These are phyloP conservation scores for Charaxes varanes DNA, from an alignment of 1,140 invertebrate species.

Conservation along the genomic window DNA sequence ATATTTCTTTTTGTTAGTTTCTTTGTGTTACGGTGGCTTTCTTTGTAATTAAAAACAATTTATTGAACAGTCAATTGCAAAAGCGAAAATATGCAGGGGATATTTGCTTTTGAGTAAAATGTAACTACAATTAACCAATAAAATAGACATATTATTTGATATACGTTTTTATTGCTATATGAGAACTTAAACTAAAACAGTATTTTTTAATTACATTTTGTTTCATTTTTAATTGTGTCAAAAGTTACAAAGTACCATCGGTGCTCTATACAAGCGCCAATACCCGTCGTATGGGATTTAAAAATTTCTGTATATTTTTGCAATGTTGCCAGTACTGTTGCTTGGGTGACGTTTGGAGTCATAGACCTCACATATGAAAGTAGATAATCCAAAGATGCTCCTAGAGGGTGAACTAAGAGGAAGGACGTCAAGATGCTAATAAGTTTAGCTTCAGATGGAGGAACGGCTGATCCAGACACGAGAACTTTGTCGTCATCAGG, in stretches of 20 bases:
- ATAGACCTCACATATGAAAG: constrained; percentile 47
- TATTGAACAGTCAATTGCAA: no score
- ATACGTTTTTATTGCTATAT: no score
- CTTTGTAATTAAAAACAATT: no score
- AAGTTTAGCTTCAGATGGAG: constrained; percentile 43
- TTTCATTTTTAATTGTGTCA: constrained; percentile 32
- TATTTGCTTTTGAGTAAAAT: no score
- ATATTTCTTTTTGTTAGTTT: no score
- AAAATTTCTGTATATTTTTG: constrained; percentile 46
- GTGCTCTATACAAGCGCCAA: constrained; percentile 38
- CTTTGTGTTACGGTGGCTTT: no score
- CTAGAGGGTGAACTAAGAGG: constrained; percentile 49
- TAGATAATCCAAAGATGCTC: constrained; percentile 42
- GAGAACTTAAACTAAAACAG: no score
- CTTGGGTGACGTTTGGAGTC: constrained; percentile 31
- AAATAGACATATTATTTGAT: no score
- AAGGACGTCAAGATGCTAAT: constrained; percentile 51
- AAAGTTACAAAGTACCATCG: constrained; percentile 44
- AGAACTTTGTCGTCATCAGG: constrained; percentile 20
- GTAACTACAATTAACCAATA: no score
- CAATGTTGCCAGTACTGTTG: constrained; percentile 31
- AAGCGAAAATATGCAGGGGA: no score
- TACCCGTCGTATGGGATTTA: constrained; percentile 27
- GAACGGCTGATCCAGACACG: constrained; percentile 14
- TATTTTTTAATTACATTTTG: no score